A percentile compares a stretch with the other conserved stretches of the same genome.
Conservation (phyloP, 2,113 vertebrate genomes). For the Microtus pennsylvanicus region DNA sequence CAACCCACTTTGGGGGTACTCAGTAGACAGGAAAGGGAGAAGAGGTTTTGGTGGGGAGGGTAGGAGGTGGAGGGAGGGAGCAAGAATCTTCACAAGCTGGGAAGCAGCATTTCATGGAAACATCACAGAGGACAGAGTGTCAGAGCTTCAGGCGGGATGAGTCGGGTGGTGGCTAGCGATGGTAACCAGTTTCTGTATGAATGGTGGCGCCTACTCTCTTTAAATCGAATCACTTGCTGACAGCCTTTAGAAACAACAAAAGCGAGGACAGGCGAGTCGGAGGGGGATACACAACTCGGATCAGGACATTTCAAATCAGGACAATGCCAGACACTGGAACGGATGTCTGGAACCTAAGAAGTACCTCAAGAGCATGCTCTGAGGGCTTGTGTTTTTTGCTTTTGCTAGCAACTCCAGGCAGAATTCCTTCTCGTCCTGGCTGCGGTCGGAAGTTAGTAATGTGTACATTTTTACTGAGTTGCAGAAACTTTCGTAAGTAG, state of each 20-base stretch:
- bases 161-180: not conserved
- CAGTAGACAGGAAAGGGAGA: not conserved
- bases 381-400: constrained; percentile 28
- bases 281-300: not conserved
- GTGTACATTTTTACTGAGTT: constrained; percentile 27
- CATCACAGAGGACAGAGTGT: constrained; percentile 1
- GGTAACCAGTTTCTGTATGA: constrained; percentile 6
- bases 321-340: constrained; percentile 3
- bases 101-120: constrained; percentile 24
- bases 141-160: constrained; percentile 40
- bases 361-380: not conserved
- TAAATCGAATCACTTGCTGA: not conserved
- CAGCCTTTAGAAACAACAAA: not conserved
- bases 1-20: constrained; percentile 33
- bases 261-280: not conserved
- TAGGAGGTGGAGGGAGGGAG: not conserved
- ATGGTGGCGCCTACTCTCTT: not conserved
- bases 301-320: constrained; percentile 15
- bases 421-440: constrained; percentile 26
- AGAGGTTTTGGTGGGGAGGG: not conserved
- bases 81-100: constrained; percentile 4
- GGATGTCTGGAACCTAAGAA: constrained; percentile 16
- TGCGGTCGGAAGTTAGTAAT: constrained; percentile 24
- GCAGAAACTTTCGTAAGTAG: constrained; percentile 31
- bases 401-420: not conserved